These are phyloP conservation scores for Triplophysa siluroides DNA, from an alignment of 2,113 vertebrate genomes.

Conservation along the genomic window DNA sequence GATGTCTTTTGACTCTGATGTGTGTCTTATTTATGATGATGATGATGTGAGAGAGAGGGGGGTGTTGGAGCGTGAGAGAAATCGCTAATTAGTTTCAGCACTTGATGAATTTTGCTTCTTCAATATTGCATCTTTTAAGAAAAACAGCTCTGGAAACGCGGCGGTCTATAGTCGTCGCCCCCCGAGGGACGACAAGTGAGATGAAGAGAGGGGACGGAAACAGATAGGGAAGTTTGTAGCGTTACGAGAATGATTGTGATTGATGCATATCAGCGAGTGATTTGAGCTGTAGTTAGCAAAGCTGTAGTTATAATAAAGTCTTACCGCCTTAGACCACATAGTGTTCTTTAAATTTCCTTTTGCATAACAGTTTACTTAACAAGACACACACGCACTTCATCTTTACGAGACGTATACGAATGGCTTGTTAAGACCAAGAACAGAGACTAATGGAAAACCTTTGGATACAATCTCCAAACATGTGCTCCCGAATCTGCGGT, in stretches of 20 bases:
- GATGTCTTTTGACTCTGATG: conserved; percentile 54
- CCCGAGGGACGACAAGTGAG: conserved; percentile 14
- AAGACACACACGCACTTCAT: not conserved
- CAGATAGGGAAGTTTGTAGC: not conserved
- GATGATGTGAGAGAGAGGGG: conserved; percentile 7
- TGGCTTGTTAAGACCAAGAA: conserved; percentile 58
- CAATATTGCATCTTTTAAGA: conserved; percentile 48
- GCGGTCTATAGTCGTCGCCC: conserved; percentile 38
- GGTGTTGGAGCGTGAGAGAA: conserved; percentile 44
- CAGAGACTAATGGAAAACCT: conserved; percentile 66
- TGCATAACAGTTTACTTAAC: conserved; percentile 6
- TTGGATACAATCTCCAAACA: conserved; percentile 68
- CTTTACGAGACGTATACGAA: not conserved
- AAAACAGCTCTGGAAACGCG: conserved; percentile 39
- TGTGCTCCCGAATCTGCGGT: conserved; percentile 67
- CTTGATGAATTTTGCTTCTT: conserved; percentile 49
- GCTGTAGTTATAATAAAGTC: not conserved
- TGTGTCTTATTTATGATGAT: conserved; percentile 57
- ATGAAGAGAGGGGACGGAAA: not conserved
- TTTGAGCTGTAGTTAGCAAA: not conserved
- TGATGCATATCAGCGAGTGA: not conserved
- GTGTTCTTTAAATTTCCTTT: not conserved
- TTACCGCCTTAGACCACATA: not conserved
- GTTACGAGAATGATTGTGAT: not conserved
- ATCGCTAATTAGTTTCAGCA: conserved; percentile 55